Evolutionary conservation across 2,888 invertebrate genomes (phyloP), one percentile per base, ranked within the genome.

Genomic region (Nowickia ferox): DNA sequence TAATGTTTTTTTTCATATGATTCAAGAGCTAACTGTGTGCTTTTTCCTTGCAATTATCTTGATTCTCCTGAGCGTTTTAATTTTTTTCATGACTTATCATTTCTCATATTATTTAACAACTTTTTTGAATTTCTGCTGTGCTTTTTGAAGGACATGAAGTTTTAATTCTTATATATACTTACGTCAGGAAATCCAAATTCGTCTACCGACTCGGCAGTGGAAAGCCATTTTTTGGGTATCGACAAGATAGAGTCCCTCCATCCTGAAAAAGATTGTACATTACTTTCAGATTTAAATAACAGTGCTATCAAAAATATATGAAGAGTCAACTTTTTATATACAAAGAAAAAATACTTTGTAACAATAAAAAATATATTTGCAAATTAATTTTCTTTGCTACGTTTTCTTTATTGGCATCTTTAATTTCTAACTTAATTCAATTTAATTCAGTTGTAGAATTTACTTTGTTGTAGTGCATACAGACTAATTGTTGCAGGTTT

Each of bases 241-340:
- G 96, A 95, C 88, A 96, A 92, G 89, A 96, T 93, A 19, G 96
- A 95, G 89, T 96, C 96, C 90, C 94, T 94, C 96, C 96, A 96
- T 95, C 95, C 96, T 96, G 94, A 19, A 94, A 94, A 78, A 87
- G 89, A 22, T 8, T 38, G 8, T 2, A 42, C 2, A 6, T 66
- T 57, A 15, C 3, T 30, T 57, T 57, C 30, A 13, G 11, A 51
- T 51, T 51, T 5, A 51, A n/a, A n/a, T 17, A 30, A 5, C 6
- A 30, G 30, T 30, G 6, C 46, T 11, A 0, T 13, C 10, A 46
- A 44, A 13, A 46, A 46, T 13, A 53, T 19, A 19, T 53, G 10
- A 0, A 30, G 30, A 30, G 30, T 30, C 30, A 5, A 6, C 6
- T 30, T 30, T 30, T 30, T 6, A 0, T 6, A 30, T 30, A 30